Conservation (phyloP, 2,888 invertebrate genomes). For the Lamproptera curius region DNA sequence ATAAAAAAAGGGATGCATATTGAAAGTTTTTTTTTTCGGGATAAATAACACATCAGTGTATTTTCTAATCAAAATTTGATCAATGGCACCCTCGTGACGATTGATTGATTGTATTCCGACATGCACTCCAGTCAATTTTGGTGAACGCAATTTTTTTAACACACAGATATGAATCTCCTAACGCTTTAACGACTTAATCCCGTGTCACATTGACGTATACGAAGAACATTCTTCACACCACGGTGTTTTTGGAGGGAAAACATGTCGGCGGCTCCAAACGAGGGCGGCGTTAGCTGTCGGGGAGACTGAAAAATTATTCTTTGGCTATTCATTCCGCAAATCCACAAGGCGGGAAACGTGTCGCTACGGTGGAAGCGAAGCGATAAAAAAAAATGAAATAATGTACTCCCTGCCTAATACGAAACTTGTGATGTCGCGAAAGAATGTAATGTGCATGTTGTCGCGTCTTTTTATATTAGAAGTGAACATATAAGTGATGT, state of each 20-base stretch:
- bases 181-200: too few relatives aligned
- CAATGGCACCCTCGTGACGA: too few relatives aligned
- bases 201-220: not conserved
- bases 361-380: not conserved
- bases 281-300: slow-evolving; percentile 4
- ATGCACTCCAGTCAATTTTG: too few relatives aligned
- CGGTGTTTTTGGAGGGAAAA: slow-evolving; percentile 2
- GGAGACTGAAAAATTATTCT: slow-evolving; percentile 12
- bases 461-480: not conserved
- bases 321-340: slow-evolving; percentile 6
- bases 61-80: too few relatives aligned
- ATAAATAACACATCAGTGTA: not conserved
- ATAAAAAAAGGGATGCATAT: not conserved
- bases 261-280: slow-evolving; percentile 4
- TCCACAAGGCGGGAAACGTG: slow-evolving; percentile 1
- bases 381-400: not conserved
- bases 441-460: not conserved
- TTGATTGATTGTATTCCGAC: too few relatives aligned
- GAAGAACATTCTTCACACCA: slow-evolving; percentile 4
- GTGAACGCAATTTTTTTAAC: too few relatives aligned
- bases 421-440: not conserved
- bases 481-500: too few relatives aligned
- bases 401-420: not conserved
- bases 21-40: not conserved
- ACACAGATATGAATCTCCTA: too few relatives aligned